Conservation (phyloP, 2,797 vertebrate species). For the Melanotaenia trifasciata region DNA sequence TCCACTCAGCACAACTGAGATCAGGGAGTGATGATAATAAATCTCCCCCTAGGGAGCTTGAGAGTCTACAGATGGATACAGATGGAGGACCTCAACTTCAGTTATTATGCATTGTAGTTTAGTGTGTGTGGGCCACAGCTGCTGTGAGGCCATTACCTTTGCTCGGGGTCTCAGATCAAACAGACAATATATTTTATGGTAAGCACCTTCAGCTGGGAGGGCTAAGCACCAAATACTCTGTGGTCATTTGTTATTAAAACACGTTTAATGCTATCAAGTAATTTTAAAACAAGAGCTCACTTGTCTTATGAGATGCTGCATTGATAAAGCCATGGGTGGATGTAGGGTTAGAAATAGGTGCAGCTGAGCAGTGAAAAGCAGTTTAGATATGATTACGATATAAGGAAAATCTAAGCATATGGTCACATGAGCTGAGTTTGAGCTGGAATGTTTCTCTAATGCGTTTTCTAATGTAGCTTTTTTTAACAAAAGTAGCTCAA, state of each 20-base stretch:
- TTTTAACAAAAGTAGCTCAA: slow-evolving; percentile 6
- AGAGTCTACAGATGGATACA: slow-evolving; percentile 48
- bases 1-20: slow-evolving; percentile 33
- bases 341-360: slow-evolving; percentile 23
- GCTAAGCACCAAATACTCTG: slow-evolving; percentile 13
- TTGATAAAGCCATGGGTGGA: slow-evolving; percentile 22
- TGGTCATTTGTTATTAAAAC: slow-evolving; percentile 32
- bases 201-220: slow-evolving; percentile 25
- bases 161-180: slow-evolving; percentile 23
- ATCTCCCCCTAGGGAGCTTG: slow-evolving; percentile 43
- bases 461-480: slow-evolving; percentile 24
- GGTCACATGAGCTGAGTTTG: slow-evolving; percentile 39
- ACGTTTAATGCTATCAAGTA: slow-evolving; percentile 11
- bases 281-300: slow-evolving; percentile 12
- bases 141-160: slow-evolving; percentile 43
- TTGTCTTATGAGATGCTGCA: slow-evolving; percentile 14
- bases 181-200: slow-evolving; percentile 33
- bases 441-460: slow-evolving; percentile 24
- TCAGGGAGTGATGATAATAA: slow-evolving; percentile 46
- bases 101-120: slow-evolving; percentile 30
- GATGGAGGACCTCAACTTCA: slow-evolving; percentile 31
- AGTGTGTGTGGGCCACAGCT: slow-evolving; percentile 43
- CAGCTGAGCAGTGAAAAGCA: slow-evolving; percentile 19
- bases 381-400: slow-evolving; percentile 54
- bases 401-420: slow-evolving; percentile 33